A percentile compares a stretch with the other conserved stretches of the same genome.
These are phyloP conservation scores for Dendrolimus pini DNA, from an alignment of 2,888 invertebrate genomes.

Conservation along the genomic window DNA sequence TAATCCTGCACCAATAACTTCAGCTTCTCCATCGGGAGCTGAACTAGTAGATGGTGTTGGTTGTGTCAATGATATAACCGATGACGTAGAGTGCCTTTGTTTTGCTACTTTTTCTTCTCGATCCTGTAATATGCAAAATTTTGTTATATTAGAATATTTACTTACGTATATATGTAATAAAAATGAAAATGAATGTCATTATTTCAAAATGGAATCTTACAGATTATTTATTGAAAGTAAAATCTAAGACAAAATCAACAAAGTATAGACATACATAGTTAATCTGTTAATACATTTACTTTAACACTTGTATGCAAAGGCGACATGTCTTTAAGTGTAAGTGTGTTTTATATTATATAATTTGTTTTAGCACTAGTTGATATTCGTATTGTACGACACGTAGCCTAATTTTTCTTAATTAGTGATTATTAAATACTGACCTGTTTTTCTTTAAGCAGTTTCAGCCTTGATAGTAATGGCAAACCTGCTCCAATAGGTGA, in stretches of 20 bases:
- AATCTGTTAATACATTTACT: no score
- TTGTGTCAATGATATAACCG: slow-evolving; percentile 60
- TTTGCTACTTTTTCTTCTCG: slow-evolving; percentile 70
- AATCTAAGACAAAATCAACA: no score
- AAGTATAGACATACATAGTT: no score
- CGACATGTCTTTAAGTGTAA: no score
- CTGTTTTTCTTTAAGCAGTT: slow-evolving; percentile 90
- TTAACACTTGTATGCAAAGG: no score
- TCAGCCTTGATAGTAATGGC: slow-evolving; percentile 85
- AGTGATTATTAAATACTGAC: slow-evolving; percentile 37
- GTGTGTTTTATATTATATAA: no score
- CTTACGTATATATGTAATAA: not conserved
- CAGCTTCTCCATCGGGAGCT: slow-evolving; percentile 74
- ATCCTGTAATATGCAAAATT: slow-evolving; percentile 38
- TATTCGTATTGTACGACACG: no score
- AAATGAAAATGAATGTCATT: not conserved
- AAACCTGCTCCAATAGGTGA: slow-evolving; percentile 91
- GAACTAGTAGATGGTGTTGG: slow-evolving; percentile 79
- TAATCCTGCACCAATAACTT: slow-evolving; percentile 82
- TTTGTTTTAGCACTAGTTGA: no score
- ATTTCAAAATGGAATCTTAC: no score
- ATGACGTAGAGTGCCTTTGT: slow-evolving; percentile 57
- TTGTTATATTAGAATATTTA: slow-evolving; percentile 1
- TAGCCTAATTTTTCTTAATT: no score
- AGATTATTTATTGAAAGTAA: not conserved